A percentile compares a stretch with the other conserved stretches of the same genome.
Conservation (phyloP, 2,113 vertebrate species). For the Psammodynastes pulverulentus region DNA sequence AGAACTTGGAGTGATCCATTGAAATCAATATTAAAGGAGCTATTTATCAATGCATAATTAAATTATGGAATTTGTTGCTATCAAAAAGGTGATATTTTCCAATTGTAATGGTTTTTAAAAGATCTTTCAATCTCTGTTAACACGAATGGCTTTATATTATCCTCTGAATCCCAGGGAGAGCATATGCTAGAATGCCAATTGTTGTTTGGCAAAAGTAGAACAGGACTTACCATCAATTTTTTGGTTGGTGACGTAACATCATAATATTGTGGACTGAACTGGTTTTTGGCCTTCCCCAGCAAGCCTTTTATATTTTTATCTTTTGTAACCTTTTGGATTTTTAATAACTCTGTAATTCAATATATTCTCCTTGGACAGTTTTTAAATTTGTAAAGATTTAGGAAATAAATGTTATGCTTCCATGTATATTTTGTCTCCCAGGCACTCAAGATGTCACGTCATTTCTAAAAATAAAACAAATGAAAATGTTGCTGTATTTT, state of each 20-base stretch:
- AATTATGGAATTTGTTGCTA: neutral
- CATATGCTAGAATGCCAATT: neutral
- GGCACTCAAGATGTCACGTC: neutral
- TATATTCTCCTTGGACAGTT: neutral
- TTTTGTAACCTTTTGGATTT: neutral
- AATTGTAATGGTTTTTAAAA: neutral
- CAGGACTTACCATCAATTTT: neutral
- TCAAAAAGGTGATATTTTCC: neutral
- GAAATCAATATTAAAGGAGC: neutral
- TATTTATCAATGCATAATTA: neutral
- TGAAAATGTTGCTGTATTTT: neutral
- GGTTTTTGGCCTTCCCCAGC: neutral
- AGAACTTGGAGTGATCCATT: neutral
- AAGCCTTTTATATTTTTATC: neutral
- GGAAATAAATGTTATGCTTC: neutral
- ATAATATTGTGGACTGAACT: neutral
- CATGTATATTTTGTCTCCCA: neutral
- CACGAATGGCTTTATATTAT: neutral
- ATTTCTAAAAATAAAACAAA: neutral
- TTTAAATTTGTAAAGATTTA: neutral
- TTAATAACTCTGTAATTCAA: neutral
- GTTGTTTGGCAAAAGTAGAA: neutral
- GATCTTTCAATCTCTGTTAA: neutral
- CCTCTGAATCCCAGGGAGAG: neutral
- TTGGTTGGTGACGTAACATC: neutral